Base-by-base conservation (phyloP, 92 coral and sea anemone species). In the Anthopleura xanthogrammica region DNA sequence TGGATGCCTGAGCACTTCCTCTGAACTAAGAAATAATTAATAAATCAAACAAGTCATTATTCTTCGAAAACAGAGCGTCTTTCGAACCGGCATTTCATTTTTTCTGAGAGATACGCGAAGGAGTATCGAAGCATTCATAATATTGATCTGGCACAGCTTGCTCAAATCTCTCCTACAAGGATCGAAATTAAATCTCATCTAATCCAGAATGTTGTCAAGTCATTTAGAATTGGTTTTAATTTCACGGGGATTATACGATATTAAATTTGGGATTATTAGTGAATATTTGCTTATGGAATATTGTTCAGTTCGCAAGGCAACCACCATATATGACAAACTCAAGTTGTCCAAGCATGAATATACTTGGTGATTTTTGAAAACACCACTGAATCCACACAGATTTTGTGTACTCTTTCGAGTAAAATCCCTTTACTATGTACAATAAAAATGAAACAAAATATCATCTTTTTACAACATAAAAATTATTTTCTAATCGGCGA, bases 181-280 rank as follows among this genome's bases (percentile, higher is more conserved):
- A 9, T 13, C 74, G 74, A 68, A 68, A 81, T 77, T 12, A 36
- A 70, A 80, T 17, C 23, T 20, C 24, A 64, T 64, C 50, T 60
- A 19, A 22, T 36, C 41, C 11, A 41, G 52, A 40, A 80, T 60
- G 29, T 13, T 58, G 22, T n/a, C 82, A 29, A 72, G 50, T 19
- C 60, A 24, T 48, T 80, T 62, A 70, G 60, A 46, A 7, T 42
- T 42, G 36, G 20, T 81, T 48, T 81, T 64, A 52, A 70, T 50
- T 81, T 68, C 43, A 17, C 77, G 50, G 65, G 84, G 84, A 81
- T 81, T 81, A 81, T 16, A 23, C 20, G 5, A 23, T 81, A 81
- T 81, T 81, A 81, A 80, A 50, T n/a, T 23, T 54, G 3, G 54
- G 65, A 36, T 9, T 46, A 70, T 81, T 81, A 68, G 60, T 52